These are phyloP conservation scores for Carlito syrichta DNA, from an alignment of 2,113 vertebrate species.

Conservation along the genomic window DNA sequence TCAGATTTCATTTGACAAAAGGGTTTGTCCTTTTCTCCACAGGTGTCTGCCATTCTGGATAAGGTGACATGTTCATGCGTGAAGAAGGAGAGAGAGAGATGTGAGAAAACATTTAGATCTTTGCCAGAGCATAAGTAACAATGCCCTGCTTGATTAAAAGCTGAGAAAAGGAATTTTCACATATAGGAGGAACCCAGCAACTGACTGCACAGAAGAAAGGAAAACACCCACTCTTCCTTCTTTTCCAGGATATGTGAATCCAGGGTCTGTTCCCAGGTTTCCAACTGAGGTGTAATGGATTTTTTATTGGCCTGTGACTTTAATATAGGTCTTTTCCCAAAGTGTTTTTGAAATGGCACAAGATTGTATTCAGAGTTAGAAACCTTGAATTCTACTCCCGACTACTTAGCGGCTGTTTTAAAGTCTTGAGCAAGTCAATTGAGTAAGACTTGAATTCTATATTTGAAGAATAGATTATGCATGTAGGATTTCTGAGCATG, in stretches of 20 bases:
- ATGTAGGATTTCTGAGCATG: background rate
- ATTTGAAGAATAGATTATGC: background rate
- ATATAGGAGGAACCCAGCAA: background rate
- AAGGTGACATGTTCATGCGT: background rate
- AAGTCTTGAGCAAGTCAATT: background rate
- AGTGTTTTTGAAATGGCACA: background rate
- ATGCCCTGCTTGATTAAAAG: background rate
- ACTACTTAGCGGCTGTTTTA: background rate
- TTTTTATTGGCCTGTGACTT: background rate
- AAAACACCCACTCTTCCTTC: fast-evolving
- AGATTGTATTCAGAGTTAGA: background rate
- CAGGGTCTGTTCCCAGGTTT: background rate
- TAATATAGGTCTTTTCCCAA: background rate
- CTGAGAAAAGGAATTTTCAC: background rate
- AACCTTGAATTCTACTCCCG: background rate
- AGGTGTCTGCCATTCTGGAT: background rate
- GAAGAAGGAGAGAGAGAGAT: background rate
- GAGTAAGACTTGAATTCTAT: background rate
- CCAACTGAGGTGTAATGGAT: too few species aligned
- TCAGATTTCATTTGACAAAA: background rate
- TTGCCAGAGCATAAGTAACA: background rate
- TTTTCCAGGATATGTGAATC: background rate
- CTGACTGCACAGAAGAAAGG: background rate
- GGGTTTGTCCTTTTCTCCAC: background rate
- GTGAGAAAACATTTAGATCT: background rate